Evolutionary conservation across 2,888 invertebrate species (phyloP).

Genomic region (Apamea sordens): DNA sequence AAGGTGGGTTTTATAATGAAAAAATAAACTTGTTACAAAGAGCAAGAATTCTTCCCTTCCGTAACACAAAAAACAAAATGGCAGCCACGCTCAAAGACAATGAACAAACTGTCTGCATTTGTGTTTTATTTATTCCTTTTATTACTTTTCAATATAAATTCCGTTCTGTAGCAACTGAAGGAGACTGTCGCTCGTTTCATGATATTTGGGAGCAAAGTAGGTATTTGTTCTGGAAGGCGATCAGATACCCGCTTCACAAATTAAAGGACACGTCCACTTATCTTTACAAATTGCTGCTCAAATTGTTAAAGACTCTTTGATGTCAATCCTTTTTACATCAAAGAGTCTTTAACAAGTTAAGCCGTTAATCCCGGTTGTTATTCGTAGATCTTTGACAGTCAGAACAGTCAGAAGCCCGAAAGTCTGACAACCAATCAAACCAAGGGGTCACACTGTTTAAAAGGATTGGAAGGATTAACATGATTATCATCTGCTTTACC

Average conservation of each 20-base stretch:
- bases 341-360: too few species aligned
- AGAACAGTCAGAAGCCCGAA: too few species aligned
- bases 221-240: background rate
- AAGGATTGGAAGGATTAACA: too few species aligned
- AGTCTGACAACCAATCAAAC: too few species aligned
- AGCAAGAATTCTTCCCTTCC: constrained; percentile 5
- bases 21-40: background rate
- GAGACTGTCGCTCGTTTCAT: constrained; percentile 18
- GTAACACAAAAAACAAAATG: constrained; percentile 10
- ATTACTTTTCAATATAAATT: constrained; percentile 52
- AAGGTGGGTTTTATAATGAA: background rate
- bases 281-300: background rate
- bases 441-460: too few species aligned
- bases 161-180: constrained; percentile 25
- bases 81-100: constrained; percentile 25
- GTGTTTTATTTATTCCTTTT: constrained; percentile 50
- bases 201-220: constrained; percentile 13
- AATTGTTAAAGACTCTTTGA: background rate
- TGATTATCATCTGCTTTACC: too few species aligned
- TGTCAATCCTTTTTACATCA: background rate
- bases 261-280: background rate
- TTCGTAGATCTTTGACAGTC: too few species aligned
- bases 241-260: background rate
- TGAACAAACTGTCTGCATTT: constrained; percentile 12
- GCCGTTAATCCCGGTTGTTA: too few species aligned